Percentiles rank a stretch among this genome's conserved stretches.
Evolutionary conservation across 2,888 invertebrate genomes (phyloP).

Genomic region (Aleiodes leptofemur): DNA sequence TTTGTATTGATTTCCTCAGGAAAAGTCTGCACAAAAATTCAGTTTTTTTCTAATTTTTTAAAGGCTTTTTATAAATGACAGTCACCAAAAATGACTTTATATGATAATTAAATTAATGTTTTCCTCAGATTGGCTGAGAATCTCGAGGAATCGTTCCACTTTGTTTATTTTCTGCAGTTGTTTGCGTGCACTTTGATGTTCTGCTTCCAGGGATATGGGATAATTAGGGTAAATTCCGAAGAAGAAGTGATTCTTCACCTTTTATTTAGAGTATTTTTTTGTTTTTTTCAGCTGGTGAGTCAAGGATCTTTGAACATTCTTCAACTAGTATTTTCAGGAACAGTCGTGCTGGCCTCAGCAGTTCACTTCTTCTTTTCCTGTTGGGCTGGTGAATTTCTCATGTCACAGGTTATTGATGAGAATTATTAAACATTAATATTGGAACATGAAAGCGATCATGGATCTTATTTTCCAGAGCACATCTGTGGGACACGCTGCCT

Average conservation of each 20-base stretch:
- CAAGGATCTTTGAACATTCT: conserved; percentile 35
- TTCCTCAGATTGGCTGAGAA: conserved; percentile 49
- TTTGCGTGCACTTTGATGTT: conserved; percentile 55
- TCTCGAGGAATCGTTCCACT: conserved; percentile 55
- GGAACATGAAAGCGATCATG: conserved; percentile 25
- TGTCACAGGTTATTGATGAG: conserved; percentile 40
- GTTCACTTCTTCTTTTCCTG: conserved; percentile 60
- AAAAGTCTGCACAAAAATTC: too few relatives aligned
- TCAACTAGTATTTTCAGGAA: conserved; percentile 51
- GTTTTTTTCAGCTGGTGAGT: background rate
- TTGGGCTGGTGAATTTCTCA: conserved; percentile 60
- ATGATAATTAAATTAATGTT: background rate
- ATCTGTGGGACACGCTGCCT: conserved; percentile 56
- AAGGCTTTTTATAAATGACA: too few relatives aligned
- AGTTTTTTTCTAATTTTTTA: too few relatives aligned
- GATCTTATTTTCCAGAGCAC: conserved; percentile 56
- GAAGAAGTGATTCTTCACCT: background rate
- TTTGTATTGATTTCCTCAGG: too few relatives aligned
- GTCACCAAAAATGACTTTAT: too few relatives aligned
- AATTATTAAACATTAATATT: background rate
- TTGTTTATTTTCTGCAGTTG: conserved; percentile 57
- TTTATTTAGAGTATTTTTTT: conserved; percentile 2
- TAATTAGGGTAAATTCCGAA: conserved; percentile 52
- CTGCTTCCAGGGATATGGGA: conserved; percentile 57
- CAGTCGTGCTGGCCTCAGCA: conserved; percentile 48